Base-by-base conservation (phyloP, 2,888 invertebrate genomes). In the Crepidodera aurea region DNA sequence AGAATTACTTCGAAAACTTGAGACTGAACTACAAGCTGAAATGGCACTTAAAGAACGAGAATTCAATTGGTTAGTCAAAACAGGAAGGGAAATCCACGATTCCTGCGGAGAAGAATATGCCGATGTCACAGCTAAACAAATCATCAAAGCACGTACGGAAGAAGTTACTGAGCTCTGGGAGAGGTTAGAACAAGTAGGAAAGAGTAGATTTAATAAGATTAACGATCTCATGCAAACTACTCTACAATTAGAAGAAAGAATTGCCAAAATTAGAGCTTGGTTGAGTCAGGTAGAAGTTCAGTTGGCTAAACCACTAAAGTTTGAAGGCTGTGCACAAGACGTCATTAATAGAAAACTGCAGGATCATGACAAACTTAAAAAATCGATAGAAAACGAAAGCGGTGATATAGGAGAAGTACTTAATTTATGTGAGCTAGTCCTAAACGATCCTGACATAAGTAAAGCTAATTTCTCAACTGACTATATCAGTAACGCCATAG, bases 341-440 rank as follows among this genome's bases (percentile, higher is more conserved):
- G 85, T 86, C 0, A 85, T 93, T 25, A 89, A 92, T 62, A 83
- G 86, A 12, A 88, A 88, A 73, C 82, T 91, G 53, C 84, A 84
- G 62, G 89, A 91, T 44, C 90, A 92, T 62, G 90, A 92, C 37
- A 85, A 86, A 55, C 84, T 93, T 22, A 90, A 91, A 74, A 88
- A 88, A 62, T 86, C 85, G 4, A 90, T 94, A 39, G 92, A 93
- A 77, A 84, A 86, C 13, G 90, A 93, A 74, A 92, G 92, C 75
- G 86, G 87, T 48, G 89, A 90, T 71, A 86, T 94, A 2, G 90
- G 89, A 1, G 91, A 93, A 75, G 87, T 92, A 0, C 80, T 94
- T 1, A 93, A 92, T 75, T 84, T 91, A 12, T 92, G 92, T 72
- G 92, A 93, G 72, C 84, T 92, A 44, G 81, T 93, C 1, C 81